Percentiles rank a stretch among this genome's conserved stretches.
Conservation (phyloP, 2,113 vertebrate species). For the Pithys albifrons region DNA sequence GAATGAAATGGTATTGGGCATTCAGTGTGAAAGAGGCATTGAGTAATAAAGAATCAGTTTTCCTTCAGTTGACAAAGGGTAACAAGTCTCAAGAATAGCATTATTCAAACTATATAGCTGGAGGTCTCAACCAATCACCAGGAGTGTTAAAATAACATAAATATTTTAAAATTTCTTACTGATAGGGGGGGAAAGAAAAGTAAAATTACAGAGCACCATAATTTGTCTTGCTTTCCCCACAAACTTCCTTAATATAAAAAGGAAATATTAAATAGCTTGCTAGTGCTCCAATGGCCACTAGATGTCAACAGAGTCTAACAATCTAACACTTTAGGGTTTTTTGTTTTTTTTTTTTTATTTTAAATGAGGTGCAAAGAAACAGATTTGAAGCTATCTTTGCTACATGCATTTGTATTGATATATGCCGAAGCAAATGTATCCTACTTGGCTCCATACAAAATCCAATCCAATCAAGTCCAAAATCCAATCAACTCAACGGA, state of each 20-base stretch:
- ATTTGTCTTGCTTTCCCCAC: not conserved
- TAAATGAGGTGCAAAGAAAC: not conserved
- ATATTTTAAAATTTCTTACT: not conserved
- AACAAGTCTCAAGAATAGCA: not conserved
- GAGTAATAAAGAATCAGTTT: not conserved
- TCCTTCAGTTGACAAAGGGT: not conserved
- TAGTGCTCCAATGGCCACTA: not conserved
- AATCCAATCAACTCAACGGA: not conserved
- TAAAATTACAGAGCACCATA: not conserved
- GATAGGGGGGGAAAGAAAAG: not conserved
- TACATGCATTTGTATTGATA: not conserved
- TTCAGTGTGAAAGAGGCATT: not conserved
- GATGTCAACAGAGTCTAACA: slow-evolving; percentile 50
- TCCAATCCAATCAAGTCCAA: not conserved
- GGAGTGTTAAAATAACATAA: not conserved
- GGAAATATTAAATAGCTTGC: not conserved
- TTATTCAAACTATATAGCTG: not conserved
- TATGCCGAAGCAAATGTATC: not conserved
- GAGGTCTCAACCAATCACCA: not conserved
- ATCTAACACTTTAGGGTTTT: not conserved
- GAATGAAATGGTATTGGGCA: not conserved
- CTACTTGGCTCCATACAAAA: not conserved
- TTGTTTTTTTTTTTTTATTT: not conserved
- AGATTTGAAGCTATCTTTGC: not conserved
- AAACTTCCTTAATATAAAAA: not conserved